Conservation (phyloP, 2,888 invertebrate genomes). For the Gymnoscelis rufifasciata region DNA sequence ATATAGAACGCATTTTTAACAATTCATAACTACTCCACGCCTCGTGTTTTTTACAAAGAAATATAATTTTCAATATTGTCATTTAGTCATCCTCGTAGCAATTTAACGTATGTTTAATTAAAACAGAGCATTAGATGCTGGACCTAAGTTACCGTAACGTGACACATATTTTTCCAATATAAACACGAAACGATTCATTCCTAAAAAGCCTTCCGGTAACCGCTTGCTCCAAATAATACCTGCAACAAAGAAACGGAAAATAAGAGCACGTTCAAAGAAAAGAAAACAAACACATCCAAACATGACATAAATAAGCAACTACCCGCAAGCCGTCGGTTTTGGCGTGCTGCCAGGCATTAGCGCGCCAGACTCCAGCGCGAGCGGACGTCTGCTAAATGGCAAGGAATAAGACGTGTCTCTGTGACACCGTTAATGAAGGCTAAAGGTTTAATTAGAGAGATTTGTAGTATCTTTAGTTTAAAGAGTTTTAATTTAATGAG, state of each 20-base stretch:
- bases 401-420: constrained; percentile 5
- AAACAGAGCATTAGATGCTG: no score
- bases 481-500: no score
- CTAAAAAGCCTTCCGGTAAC: constrained; percentile 3
- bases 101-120: no score
- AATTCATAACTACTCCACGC: no score
- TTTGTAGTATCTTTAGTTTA: no score
- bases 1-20: no score
- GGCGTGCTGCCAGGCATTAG: constrained; percentile 31
- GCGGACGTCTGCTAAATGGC: background rate
- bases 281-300: constrained; percentile 28
- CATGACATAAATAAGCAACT: constrained; percentile 25
- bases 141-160: background rate
- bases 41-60: no score
- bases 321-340: constrained; percentile 19
- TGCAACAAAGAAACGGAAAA: constrained; percentile 29
- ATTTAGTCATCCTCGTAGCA: no score
- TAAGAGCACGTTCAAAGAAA: background rate
- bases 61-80: no score
- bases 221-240: constrained; percentile 26
- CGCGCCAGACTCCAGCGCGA: background rate
- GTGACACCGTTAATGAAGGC: no score
- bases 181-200: background rate
- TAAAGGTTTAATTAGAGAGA: no score
- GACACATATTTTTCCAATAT: background rate